Evolutionary conservation across 2,797 vertebrate species (phyloP).

Genomic region (Crocodylus rhombifer): DNA sequence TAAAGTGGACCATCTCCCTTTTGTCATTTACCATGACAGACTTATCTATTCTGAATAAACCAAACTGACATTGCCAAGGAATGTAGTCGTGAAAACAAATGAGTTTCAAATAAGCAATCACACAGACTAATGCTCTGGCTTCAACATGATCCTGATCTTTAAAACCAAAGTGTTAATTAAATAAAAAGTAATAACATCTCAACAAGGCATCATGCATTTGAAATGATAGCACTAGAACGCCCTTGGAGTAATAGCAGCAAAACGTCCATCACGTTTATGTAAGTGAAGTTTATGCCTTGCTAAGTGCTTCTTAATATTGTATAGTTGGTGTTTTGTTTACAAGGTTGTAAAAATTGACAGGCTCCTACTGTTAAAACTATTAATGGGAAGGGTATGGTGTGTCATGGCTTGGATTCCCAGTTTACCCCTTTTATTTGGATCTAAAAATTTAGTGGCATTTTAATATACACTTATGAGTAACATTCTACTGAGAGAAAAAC

Average conservation of each 20-base stretch:
- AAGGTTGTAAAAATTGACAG: constrained; percentile 24
- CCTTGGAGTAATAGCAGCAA: neutral
- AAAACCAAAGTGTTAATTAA: constrained; percentile 57
- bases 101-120: constrained; percentile 33
- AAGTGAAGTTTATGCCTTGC: neutral
- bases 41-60: constrained; percentile 60
- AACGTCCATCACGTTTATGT: neutral
- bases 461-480: neutral
- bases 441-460: neutral
- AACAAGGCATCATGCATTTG: constrained; percentile 2
- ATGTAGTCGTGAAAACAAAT: constrained; percentile 55
- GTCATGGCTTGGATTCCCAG: neutral
- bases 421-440: constrained; percentile 16
- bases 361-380: neutral
- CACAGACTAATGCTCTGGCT: constrained; percentile 51
- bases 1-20: constrained; percentile 39
- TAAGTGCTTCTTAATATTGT: constrained; percentile 26
- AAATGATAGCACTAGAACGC: neutral
- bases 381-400: neutral
- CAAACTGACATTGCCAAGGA: constrained; percentile 27
- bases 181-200: constrained; percentile 47
- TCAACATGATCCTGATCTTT: constrained; percentile 39
- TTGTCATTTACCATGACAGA: constrained; percentile 48
- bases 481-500: neutral
- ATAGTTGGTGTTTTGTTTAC: constrained; percentile 23